A percentile compares a stretch with the other conserved stretches of the same genome.
Evolutionary conservation across 2,797 vertebrate genomes (phyloP).

Genomic region (Macropus fuliginosus): DNA sequence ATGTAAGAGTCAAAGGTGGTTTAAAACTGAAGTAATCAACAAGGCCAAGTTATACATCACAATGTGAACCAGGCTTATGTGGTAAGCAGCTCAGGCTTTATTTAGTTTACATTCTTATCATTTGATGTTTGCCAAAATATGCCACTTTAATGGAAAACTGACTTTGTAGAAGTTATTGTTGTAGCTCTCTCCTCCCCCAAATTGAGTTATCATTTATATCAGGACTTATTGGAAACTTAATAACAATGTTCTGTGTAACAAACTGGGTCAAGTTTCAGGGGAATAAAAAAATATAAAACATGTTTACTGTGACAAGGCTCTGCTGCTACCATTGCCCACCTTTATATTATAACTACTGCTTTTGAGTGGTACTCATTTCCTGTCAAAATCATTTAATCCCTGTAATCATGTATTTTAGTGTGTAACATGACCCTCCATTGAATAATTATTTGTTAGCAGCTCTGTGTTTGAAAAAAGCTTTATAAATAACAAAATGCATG

Average conservation of each 20-base stretch:
- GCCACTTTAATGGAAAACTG: background rate
- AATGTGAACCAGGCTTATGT: background rate
- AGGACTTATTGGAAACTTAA: background rate
- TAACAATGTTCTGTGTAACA: background rate
- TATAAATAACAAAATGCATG: slow-evolving; percentile 1
- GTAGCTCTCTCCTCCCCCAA: background rate
- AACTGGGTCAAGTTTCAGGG: background rate
- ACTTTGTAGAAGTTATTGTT: background rate
- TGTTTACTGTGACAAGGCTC: background rate
- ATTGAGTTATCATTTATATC: background rate
- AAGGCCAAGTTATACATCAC: background rate
- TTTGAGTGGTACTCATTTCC: background rate
- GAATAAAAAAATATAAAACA: background rate
- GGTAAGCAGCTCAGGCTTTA: background rate
- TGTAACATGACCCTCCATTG: background rate
- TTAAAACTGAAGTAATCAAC: background rate
- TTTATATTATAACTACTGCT: background rate
- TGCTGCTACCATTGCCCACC: background rate
- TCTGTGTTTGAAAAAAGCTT: background rate
- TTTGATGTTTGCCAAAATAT: slow-evolving; percentile 3
- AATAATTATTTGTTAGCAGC: background rate
- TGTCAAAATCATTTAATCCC: slow-evolving; percentile 6
- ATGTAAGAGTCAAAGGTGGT: background rate
- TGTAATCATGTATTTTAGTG: background rate
- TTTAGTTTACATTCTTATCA: background rate